phyloP scores from a whole-genome alignment of 2,888 invertebrate genomes.

The Anorthoa munda region DNA sequence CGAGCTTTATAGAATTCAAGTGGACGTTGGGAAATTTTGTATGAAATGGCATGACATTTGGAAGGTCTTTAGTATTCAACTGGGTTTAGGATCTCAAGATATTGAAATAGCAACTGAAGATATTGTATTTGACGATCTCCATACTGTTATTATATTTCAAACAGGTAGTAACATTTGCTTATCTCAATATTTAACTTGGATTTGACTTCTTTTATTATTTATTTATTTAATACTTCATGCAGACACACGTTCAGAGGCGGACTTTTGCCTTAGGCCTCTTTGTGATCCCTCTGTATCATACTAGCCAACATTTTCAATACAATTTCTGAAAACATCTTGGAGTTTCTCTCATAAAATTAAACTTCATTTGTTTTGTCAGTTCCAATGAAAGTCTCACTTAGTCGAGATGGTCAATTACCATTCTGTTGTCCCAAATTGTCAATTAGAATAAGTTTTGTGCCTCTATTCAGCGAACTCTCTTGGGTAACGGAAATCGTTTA shows the following conservation, averaged over 20 bases:
- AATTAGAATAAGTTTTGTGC: slow-evolving; percentile 52
- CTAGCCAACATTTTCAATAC: background rate
- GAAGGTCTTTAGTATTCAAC: slow-evolving; percentile 28
- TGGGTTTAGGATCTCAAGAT: background rate
- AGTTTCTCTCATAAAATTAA: slow-evolving; percentile 14
- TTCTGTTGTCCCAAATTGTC: slow-evolving; percentile 42
- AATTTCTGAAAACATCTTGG: background rate
- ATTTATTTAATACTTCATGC: no score
- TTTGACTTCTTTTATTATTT: no score
- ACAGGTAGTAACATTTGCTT: background rate
- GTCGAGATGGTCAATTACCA: slow-evolving; percentile 29
- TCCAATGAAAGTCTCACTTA: slow-evolving; percentile 13
- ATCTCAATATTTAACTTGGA: background rate
- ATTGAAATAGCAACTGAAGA: background rate
- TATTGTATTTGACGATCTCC: background rate
- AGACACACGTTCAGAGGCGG: no score
- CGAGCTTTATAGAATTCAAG: slow-evolving; percentile 20
- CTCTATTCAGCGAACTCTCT: slow-evolving; percentile 36
- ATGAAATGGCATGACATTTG: slow-evolving; percentile 34
- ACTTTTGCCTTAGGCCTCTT: no score
- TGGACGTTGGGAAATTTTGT: slow-evolving; percentile 20
- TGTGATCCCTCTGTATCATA: no score
- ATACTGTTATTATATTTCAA: background rate
- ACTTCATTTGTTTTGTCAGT: slow-evolving; percentile 33
- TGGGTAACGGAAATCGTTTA: slow-evolving; percentile 37